Conservation (phyloP, 2,888 invertebrate genomes). For the Notocelia uddmanniana region DNA sequence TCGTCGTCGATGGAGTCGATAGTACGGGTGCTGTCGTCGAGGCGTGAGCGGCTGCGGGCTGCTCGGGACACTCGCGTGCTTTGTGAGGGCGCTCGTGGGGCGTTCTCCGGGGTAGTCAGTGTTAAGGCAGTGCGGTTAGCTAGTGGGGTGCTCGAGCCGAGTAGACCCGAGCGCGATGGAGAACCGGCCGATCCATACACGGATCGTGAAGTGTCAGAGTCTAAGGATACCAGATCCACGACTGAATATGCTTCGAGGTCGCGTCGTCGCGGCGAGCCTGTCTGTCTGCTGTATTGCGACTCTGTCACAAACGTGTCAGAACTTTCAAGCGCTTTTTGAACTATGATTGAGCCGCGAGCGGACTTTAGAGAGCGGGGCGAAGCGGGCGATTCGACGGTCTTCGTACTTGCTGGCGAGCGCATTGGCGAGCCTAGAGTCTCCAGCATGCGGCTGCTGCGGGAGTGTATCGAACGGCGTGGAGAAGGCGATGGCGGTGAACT, state of each 20-base stretch:
- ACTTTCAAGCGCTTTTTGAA: conserved; percentile 10
- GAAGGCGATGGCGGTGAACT: conserved; percentile 61
- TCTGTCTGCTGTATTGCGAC: not conserved
- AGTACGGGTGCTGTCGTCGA: conserved; percentile 13
- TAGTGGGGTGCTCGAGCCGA: conserved; percentile 1
- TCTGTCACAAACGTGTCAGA: conserved; percentile 19
- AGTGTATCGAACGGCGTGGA: conserved; percentile 61
- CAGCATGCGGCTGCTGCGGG: conserved; percentile 63
- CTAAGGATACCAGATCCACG: conserved; percentile 72
- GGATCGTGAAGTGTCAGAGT: conserved; percentile 64
- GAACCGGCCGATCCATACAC: conserved; percentile 63
- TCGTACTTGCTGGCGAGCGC: not conserved
- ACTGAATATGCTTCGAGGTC: conserved; percentile 70
- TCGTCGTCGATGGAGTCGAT: conserved; percentile 1
- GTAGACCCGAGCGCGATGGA: not conserved
- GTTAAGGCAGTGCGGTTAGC: not conserved
- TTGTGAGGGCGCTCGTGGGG: not conserved
- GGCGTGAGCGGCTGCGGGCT: conserved; percentile 20
- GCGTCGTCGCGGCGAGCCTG: conserved; percentile 39
- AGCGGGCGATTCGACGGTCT: not conserved
- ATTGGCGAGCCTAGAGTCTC: conserved; percentile 52
- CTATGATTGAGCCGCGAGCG: not conserved
- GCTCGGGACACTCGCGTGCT: not conserved
- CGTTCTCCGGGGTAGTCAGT: not conserved
- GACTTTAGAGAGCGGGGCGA: conserved; percentile 12